Evolutionary conservation across 2,888 invertebrate genomes (phyloP).

Genomic region (Macrosiphum euphorbiae): DNA sequence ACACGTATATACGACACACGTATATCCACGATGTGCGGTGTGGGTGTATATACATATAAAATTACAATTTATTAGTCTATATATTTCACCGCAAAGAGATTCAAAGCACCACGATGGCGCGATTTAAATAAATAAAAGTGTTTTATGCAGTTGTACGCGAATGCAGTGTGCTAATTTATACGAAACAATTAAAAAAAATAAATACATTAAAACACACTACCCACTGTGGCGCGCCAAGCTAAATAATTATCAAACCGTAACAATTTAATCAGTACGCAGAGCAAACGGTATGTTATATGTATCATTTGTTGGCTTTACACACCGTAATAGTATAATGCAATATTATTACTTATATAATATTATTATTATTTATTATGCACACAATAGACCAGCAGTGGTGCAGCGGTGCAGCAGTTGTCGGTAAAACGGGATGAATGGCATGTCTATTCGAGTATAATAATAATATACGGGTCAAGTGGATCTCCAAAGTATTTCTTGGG

Average conservation of each 20-base stretch:
- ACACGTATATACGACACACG: neutral
- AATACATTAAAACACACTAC: neutral
- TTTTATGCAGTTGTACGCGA: neutral
- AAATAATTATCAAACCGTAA: constrained; percentile 50
- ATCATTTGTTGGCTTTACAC: constrained; percentile 22
- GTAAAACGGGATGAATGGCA: neutral
- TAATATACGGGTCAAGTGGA: constrained; percentile 34
- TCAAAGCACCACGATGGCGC: neutral
- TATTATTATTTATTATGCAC: neutral
- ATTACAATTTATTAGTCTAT: neutral
- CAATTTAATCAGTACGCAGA: constrained; percentile 30
- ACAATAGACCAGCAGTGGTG: neutral
- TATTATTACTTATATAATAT: neutral
- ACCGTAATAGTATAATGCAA: neutral
- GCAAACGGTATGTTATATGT: neutral
- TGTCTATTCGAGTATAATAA: neutral
- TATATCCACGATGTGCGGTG: neutral
- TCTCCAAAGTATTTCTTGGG: neutral
- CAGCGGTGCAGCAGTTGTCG: neutral
- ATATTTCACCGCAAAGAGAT: neutral
- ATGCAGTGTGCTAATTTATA: constrained; percentile 23
- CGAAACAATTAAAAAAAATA: constrained; percentile 2
- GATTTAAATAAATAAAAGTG: constrained; percentile 25
- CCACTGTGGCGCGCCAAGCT: neutral
- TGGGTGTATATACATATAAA: neutral